Evolutionary conservation across 2,888 invertebrate species (phyloP).

Genomic region (Hyalella azteca): DNA sequence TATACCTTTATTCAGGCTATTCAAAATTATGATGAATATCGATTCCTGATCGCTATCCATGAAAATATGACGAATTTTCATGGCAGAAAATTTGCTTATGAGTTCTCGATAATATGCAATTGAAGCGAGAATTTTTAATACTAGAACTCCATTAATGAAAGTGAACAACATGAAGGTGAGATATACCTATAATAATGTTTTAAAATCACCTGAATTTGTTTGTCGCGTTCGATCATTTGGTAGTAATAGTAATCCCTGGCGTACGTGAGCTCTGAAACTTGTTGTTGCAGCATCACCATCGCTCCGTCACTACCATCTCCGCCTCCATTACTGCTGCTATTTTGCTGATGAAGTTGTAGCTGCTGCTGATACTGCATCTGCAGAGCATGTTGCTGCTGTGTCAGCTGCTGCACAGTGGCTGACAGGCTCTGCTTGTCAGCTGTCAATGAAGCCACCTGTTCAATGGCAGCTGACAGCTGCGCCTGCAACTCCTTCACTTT

Average conservation of each 20-base stretch:
- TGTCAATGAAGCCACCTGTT: conserved; percentile 65
- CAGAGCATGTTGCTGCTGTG: conserved; percentile 44
- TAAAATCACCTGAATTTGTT: conserved; percentile 19
- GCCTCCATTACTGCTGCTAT: background rate
- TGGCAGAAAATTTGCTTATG: too few species aligned
- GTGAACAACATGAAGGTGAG: too few species aligned
- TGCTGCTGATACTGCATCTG: conserved; percentile 19
- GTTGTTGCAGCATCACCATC: conserved; percentile 47
- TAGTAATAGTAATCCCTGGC: conserved; percentile 57
- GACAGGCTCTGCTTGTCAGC: conserved; percentile 94
- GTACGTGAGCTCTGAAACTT: conserved; percentile 55
- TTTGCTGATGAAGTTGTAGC: background rate
- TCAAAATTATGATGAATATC: too few species aligned
- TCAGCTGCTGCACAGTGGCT: conserved; percentile 61
- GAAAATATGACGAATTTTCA: too few species aligned
- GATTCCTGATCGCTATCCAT: too few species aligned
- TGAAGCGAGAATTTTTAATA: too few species aligned
- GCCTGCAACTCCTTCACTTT: conserved; percentile 58
- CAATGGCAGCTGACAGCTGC: conserved; percentile 59
- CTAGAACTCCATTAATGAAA: too few species aligned
- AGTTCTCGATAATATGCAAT: too few species aligned
- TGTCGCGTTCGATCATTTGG: conserved; percentile 51
- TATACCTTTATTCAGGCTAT: too few species aligned
- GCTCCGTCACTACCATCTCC: background rate
- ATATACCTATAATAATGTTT: too few species aligned